phyloP scores from a whole-genome alignment of 2,113 vertebrate genomes.

The Agapornis roseicollis region DNA sequence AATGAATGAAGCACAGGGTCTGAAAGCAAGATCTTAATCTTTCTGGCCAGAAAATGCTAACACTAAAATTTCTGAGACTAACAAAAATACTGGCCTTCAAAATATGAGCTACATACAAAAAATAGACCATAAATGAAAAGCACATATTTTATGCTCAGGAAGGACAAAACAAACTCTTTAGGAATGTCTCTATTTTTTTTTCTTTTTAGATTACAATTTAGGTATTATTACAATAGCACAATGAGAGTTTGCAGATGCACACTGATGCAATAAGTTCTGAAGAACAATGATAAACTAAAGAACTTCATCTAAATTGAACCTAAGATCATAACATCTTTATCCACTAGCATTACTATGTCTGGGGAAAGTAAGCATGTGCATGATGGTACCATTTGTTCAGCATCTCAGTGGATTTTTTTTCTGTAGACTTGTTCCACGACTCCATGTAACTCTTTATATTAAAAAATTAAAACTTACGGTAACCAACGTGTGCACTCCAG shows the following conservation, averaged over 20 bases:
- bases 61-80: not conserved
- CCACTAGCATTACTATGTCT: not conserved
- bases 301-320: not conserved
- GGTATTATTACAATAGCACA: not conserved
- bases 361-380: accelerated
- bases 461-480: not conserved
- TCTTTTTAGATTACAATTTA: not conserved
- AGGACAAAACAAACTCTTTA: not conserved
- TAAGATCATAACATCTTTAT: not conserved
- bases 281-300: not conserved
- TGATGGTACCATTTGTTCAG: not conserved
- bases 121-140: not conserved
- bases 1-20: not conserved
- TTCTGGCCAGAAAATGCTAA: not conserved
- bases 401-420: not conserved
- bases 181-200: not conserved
- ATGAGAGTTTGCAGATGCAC: not conserved
- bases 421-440: not conserved
- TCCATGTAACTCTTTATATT: not conserved
- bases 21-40: not conserved
- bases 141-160: not conserved
- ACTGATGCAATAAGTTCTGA: not conserved
- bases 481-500: not conserved
- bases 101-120: not conserved
- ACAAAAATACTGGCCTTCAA: not conserved